Percentiles rank a stretch among this genome's conserved stretches.
Conservation (phyloP, 2,888 invertebrate species). For the Leptogaster cylindrica region DNA sequence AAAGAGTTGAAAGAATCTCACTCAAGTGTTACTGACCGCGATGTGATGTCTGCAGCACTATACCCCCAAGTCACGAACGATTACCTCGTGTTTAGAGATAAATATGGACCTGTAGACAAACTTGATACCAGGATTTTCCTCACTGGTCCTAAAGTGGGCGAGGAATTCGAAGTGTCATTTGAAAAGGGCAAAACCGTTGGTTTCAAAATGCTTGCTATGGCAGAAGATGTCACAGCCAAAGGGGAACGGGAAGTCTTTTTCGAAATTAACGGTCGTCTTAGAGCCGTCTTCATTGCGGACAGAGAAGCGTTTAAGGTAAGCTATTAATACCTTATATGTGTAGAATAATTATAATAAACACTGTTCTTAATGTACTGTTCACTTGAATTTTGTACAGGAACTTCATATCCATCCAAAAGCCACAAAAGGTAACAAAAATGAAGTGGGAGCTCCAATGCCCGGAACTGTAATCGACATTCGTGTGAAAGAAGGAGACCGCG, state of each 20-base stretch:
- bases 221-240: constrained; percentile 86
- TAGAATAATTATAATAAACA: background rate
- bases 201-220: constrained; percentile 91
- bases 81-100: constrained; percentile 80
- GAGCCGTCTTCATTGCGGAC: constrained; percentile 93
- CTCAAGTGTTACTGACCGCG: constrained; percentile 74
- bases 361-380: background rate
- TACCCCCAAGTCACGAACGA: constrained; percentile 95
- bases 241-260: constrained; percentile 98
- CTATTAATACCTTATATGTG: background rate
- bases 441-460: constrained; percentile 99
- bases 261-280: constrained; percentile 95
- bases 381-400: constrained; percentile 65
- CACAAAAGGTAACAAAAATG: constrained; percentile 82
- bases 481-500: constrained; percentile 90
- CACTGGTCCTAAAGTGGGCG: constrained; percentile 88
- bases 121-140: constrained; percentile 94
- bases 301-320: constrained; percentile 85
- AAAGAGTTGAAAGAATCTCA: constrained; percentile 78
- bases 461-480: constrained; percentile 92
- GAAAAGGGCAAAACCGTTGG: constrained; percentile 95
- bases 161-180: constrained; percentile 86
- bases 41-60: constrained; percentile 95
- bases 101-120: constrained; percentile 94
- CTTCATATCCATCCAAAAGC: constrained; percentile 96